These are phyloP conservation scores for Neotoma lepida DNA, from an alignment of 2,113 vertebrate genomes.

Conservation along the genomic window DNA sequence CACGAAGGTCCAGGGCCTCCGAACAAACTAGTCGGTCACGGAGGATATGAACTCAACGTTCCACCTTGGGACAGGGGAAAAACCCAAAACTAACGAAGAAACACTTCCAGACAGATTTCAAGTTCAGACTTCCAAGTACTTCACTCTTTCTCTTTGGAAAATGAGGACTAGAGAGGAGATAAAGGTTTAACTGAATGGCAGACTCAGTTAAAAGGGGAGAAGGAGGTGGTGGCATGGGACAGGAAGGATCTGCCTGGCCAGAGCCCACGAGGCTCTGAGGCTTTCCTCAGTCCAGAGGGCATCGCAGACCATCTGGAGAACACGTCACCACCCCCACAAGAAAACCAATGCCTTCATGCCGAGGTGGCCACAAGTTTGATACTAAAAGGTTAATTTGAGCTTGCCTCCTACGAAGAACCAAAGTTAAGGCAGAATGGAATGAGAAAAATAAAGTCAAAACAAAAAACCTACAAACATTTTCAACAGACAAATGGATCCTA, in stretches of 20 bases:
- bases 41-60: conserved; percentile 65
- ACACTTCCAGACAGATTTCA: conserved; percentile 43
- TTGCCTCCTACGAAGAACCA: conserved; percentile 47
- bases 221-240: background rate
- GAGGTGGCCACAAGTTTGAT: background rate
- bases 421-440: conserved; percentile 74
- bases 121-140: conserved; percentile 61
- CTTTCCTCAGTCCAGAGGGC: background rate
- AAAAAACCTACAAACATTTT: conserved; percentile 25
- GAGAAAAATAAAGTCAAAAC: conserved; percentile 40
- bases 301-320: too few species aligned
- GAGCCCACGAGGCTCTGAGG: background rate
- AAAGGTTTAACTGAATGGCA: background rate
- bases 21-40: conserved; percentile 67
- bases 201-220: conserved; percentile 6
- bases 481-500: background rate
- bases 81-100: conserved; percentile 29
- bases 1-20: conserved; percentile 71
- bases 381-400: background rate
- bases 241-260: background rate
- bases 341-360: background rate
- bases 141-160: conserved; percentile 64
- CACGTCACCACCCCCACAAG: background rate
- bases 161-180: background rate
- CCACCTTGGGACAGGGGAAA: conserved; percentile 50